These are phyloP conservation scores for Amphiduros pacificus DNA, from an alignment of 2,888 invertebrate species.

Conservation along the genomic window DNA sequence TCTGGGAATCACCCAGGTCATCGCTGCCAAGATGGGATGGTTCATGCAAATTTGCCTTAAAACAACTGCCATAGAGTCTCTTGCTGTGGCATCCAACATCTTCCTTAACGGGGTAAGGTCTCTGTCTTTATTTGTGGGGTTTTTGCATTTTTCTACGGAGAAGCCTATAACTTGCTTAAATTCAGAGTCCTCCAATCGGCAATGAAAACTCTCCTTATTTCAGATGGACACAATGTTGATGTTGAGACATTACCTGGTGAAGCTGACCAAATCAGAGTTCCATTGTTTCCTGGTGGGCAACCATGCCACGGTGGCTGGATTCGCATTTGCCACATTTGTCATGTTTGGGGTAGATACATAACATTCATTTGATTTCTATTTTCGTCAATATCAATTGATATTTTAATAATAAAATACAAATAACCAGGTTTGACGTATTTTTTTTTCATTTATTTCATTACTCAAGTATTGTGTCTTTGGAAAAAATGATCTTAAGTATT, in stretches of 20 bases:
- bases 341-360: constrained; percentile 30
- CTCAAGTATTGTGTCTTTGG: no score
- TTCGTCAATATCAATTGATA: neutral
- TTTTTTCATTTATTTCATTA: neutral
- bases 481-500: no score
- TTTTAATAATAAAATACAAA: neutral
- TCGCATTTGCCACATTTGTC: constrained; percentile 33
- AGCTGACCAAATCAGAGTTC: constrained; percentile 34
- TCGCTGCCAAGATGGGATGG: constrained; percentile 79
- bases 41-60: constrained; percentile 71
- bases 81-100: constrained; percentile 88
- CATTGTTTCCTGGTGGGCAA: constrained; percentile 34
- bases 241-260: constrained; percentile 30
- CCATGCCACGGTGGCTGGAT: constrained; percentile 35
- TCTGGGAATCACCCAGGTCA: constrained; percentile 83
- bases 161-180: neutral
- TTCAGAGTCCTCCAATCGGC: neutral
- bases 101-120: constrained; percentile 86
- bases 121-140: neutral
- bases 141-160: neutral
- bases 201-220: neutral
- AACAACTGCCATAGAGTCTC: constrained; percentile 93
- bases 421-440: neutral
- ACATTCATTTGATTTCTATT: neutral
- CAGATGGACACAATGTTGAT: constrained; percentile 38